These are phyloP conservation scores for Porites cylindrica DNA, from an alignment of 92 coral and sea anemone species.

Conservation along the genomic window DNA sequence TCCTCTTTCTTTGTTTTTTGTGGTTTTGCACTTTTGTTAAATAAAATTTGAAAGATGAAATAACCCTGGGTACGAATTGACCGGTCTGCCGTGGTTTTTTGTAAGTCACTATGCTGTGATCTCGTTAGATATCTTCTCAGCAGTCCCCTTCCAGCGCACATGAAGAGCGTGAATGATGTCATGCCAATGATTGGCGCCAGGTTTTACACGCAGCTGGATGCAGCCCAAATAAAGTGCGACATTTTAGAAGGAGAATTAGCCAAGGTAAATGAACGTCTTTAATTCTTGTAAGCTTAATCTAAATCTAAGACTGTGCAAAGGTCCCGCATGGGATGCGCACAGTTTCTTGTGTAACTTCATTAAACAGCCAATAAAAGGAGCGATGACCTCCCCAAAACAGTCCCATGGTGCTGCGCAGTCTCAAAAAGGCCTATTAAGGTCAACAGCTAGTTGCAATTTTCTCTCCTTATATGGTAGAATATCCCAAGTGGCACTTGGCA, in stretches of 20 bases:
- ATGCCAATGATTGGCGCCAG: conserved; percentile 99
- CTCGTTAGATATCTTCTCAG: conserved; percentile 85
- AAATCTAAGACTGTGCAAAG: no score
- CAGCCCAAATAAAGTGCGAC: conserved; percentile 95
- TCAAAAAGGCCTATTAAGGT: no score
- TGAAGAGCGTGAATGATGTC: conserved; percentile 97
- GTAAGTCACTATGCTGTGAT: not conserved
- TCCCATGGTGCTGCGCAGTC: no score
- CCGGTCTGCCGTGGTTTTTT: not conserved
- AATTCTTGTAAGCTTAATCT: not conserved
- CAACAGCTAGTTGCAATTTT: no score
- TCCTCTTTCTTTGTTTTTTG: no score
- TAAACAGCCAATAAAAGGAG: no score
- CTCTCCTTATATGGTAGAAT: not conserved
- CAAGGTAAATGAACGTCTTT: conserved; percentile 62
- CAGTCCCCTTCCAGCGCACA: conserved; percentile 87
- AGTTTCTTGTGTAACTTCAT: no score
- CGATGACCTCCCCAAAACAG: no score
- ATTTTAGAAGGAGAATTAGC: conserved; percentile 97
- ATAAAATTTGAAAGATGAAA: no score
- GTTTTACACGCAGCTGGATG: conserved; percentile 97
- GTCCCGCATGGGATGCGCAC: no score
- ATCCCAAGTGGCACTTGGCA: not conserved
- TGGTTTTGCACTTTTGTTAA: no score
- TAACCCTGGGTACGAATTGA: no score